These are phyloP conservation scores for Rhinoraja longicauda DNA, from an alignment of 2,797 vertebrate species.

Conservation along the genomic window DNA sequence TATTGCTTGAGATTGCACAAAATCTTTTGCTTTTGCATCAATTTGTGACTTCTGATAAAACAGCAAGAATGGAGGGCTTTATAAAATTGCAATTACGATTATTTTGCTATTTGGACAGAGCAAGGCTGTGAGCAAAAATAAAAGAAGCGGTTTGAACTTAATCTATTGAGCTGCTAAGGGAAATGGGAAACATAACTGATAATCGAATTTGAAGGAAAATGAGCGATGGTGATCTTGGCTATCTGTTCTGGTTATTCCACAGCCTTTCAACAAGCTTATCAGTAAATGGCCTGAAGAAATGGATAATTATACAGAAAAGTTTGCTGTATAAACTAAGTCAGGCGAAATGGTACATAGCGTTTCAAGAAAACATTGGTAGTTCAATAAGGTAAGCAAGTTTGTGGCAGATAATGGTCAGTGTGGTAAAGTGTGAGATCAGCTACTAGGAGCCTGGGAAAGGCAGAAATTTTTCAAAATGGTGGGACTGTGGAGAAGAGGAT, in stretches of 20 bases:
- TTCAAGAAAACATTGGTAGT: not conserved
- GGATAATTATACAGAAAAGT: not conserved
- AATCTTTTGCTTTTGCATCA: not conserved
- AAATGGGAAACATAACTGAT: not conserved
- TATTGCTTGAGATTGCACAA: not conserved
- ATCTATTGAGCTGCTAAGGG: not conserved
- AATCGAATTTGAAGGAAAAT: not conserved
- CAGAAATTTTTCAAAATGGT: not conserved
- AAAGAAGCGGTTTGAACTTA: not conserved
- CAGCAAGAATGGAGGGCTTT: not conserved
- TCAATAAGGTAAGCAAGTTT: not conserved
- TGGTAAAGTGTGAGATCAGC: not conserved
- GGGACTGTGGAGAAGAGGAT: not conserved
- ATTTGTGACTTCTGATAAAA: not conserved
- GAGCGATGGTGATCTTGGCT: not conserved
- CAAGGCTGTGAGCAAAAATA: not conserved
- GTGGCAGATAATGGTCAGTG: not conserved
- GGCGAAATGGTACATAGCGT: not conserved
- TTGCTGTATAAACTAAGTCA: not conserved
- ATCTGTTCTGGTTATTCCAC: not conserved
- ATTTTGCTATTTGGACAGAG: not conserved
- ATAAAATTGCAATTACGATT: not conserved
- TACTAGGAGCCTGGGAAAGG: not conserved
- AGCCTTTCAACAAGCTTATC: not conserved
- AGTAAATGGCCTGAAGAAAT: not conserved